Evolutionary conservation across 2,113 vertebrate genomes (phyloP).

Genomic region (Hippocampus comes): DNA sequence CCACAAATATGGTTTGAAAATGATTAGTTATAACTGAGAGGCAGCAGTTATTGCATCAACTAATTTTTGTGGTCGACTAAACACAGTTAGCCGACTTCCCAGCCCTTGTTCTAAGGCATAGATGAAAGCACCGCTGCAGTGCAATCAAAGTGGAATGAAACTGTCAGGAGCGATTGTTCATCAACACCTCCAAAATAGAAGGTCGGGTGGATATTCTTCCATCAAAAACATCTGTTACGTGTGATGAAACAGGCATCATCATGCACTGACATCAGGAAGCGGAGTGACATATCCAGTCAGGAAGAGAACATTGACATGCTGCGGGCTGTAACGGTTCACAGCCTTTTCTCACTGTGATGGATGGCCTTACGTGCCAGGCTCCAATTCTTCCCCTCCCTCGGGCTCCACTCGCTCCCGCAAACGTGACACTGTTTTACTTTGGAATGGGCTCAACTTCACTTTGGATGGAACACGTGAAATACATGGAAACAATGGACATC

Average conservation of each 20-base stretch:
- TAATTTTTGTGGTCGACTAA: no score
- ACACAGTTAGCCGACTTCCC: no score
- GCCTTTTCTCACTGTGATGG: slow-evolving; percentile 49
- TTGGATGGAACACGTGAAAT: slow-evolving; percentile 39
- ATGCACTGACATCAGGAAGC: slow-evolving; percentile 19
- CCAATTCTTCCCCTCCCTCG: slow-evolving; percentile 11
- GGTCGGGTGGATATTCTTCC: slow-evolving; percentile 28
- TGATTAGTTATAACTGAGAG: no score
- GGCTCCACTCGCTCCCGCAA: slow-evolving; percentile 1
- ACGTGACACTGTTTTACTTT: slow-evolving; percentile 26
- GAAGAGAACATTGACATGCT: slow-evolving; percentile 51
- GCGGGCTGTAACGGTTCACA: slow-evolving; percentile 46
- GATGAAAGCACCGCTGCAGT: neutral
- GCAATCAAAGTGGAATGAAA: slow-evolving; percentile 4
- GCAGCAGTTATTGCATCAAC: no score
- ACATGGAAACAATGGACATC: neutral
- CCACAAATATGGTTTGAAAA: no score
- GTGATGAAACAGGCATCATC: slow-evolving; percentile 33
- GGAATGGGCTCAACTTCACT: slow-evolving; percentile 36
- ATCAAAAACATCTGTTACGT: slow-evolving; percentile 42
- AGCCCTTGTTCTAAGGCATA: neutral
- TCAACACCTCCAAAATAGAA: slow-evolving; percentile 1
- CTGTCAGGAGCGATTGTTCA: slow-evolving; percentile 21
- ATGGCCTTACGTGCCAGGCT: slow-evolving; percentile 35
- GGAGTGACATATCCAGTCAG: slow-evolving; percentile 54